Conservation (phyloP, 2,113 vertebrate species). For the Pelvicachromis taeniatus region DNA sequence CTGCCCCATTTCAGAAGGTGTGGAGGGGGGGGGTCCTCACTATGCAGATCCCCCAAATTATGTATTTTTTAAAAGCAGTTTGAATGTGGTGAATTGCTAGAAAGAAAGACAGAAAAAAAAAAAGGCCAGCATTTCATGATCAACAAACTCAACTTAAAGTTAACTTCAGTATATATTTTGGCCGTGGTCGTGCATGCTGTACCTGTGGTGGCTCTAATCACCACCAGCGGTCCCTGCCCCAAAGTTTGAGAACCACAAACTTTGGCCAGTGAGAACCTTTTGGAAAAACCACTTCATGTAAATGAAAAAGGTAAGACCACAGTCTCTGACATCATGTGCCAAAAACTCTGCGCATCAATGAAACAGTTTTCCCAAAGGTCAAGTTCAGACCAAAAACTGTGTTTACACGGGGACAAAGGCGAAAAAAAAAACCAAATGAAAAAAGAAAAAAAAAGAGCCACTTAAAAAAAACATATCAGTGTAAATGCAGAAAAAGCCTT, state of each 20-base stretch:
- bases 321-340: background rate
- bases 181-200: background rate
- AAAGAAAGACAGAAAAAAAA: background rate
- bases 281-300: background rate
- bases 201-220: background rate
- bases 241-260: background rate
- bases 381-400: background rate
- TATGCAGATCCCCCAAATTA: background rate
- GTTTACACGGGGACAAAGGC: background rate
- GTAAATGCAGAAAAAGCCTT: background rate
- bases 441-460: fast-evolving
- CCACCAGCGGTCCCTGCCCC: background rate
- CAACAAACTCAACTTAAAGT: background rate
- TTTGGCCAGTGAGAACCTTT: background rate
- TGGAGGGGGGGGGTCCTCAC: fast-evolving
- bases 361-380: background rate
- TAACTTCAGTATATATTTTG: background rate
- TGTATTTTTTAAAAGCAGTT: background rate
- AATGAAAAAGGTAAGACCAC: background rate
- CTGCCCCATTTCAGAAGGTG: background rate
- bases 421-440: background rate
- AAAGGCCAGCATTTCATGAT: background rate
- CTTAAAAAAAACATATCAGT: background rate
- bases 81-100: background rate
- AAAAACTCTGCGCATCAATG: background rate